Evolutionary conservation across 2,888 invertebrate species (phyloP), one percentile per base, ranked within the genome.

Genomic region (Achlya flavicornis): DNA sequence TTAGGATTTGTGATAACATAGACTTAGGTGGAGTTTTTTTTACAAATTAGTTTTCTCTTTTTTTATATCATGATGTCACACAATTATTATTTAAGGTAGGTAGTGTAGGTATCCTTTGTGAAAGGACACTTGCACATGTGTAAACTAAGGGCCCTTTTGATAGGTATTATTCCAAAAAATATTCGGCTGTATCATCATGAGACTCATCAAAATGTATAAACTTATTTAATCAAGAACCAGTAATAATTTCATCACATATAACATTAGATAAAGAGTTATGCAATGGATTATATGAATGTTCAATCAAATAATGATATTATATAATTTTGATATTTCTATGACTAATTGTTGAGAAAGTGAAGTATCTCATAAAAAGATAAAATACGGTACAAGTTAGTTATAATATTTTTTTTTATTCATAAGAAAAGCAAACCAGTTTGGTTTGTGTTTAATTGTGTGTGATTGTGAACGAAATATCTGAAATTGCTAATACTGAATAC

Each of bases 181-280:
- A 14, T 58, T 58, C 32, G 58, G 58, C 58, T 58, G 33, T 58
- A 33, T 58, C 58, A n/a, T 58, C 35, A 33, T 58, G 19, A 33
- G 58, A 58, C 33, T 57, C 57, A 12, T n/a, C n/a, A n/a, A n/a
- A 33, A 33, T 26, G 1, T 1, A 26, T 26, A 19, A 53, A 19
- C 1, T 14, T 6, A 8, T 48, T 6, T 32, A 57, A 26, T 5
- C 11, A 58, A 33, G 5, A 7, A 33, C 1, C 7, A 58, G 35
- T 35, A 33, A 35, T 58, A 33, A 58, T 33, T 5, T 32, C 58
- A 58, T 58, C 58, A 58, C 58, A 58, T 26, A 58, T 53, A 53
- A 8, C 2, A 53, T 3, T n/a, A n/a, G n/a, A n/a, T n/a, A n/a
- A n/a, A n/a, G n/a, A n/a, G n/a, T 19, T 19, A 10, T 46, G 16